A percentile compares a stretch with the other conserved stretches of the same genome.
Conservation (phyloP, 1,140 invertebrate species). For the Hypsibius dujardini region DNA sequence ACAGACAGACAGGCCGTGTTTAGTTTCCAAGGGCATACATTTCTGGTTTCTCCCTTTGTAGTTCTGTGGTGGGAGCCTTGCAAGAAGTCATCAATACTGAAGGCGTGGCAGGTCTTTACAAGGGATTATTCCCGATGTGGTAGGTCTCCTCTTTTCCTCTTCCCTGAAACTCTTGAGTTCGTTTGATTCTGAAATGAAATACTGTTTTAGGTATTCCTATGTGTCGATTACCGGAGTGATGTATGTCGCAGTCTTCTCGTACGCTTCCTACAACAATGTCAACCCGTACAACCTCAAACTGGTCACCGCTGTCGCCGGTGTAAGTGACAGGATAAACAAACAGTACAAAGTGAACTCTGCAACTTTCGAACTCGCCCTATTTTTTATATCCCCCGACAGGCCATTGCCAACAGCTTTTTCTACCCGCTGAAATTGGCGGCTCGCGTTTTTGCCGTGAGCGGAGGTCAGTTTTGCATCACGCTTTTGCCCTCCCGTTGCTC, state of each 20-base stretch:
- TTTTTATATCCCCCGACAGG: not conserved
- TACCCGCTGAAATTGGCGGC: constrained; percentile 7
- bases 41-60: not conserved
- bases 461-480: no score
- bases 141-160: not conserved
- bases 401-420: constrained; percentile 12
- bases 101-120: not conserved
- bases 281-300: not conserved
- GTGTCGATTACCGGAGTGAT: not conserved
- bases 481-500: no score
- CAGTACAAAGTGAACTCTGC: not conserved
- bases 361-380: not conserved
- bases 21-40: not conserved
- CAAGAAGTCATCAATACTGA: constrained; percentile 6
- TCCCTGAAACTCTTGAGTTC: not conserved
- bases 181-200: not conserved
- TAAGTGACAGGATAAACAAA: not conserved
- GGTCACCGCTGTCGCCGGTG: not conserved
- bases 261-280: not conserved
- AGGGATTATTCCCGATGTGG: constrained; percentile 11
- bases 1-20: no score
- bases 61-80: not conserved
- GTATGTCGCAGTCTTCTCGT: not conserved
- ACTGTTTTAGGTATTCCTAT: not conserved
- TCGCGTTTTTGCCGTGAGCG: not conserved